Evolutionary conservation across 2,888 invertebrate genomes (phyloP).

Genomic region (Rhingia campestris): DNA sequence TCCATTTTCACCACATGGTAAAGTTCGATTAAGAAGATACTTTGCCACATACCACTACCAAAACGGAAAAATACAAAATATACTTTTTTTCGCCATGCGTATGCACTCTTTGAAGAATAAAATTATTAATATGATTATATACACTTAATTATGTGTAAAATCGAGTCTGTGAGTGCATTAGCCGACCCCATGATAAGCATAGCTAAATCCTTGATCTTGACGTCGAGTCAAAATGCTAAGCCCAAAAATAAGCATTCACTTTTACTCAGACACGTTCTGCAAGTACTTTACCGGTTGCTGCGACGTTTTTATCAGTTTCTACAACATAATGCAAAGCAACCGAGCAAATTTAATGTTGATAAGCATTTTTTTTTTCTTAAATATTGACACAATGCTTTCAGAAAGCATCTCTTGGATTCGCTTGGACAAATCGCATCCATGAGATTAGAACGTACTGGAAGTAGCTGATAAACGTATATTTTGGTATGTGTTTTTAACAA

Average conservation of each 20-base stretch:
- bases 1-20: too few species aligned
- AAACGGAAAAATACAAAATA: too few species aligned
- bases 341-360: constrained; percentile 33
- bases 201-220: constrained; percentile 65
- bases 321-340: constrained; percentile 58
- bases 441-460: constrained; percentile 20
- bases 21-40: too few species aligned
- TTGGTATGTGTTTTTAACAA: not conserved
- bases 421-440: constrained; percentile 26
- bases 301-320: constrained; percentile 48
- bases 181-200: constrained; percentile 63
- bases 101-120: constrained; percentile 66
- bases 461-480: constrained; percentile 8
- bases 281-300: constrained; percentile 12
- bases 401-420: constrained; percentile 6
- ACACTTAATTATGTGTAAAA: constrained; percentile 19
- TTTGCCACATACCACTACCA: too few species aligned
- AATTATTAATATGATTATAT: constrained; percentile 11
- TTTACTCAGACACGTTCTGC: constrained; percentile 42
- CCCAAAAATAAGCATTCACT: constrained; percentile 54
- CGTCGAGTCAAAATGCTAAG: constrained; percentile 56
- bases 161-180: constrained; percentile 60
- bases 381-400: not conserved
- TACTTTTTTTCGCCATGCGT: not conserved
- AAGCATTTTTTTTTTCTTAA: not conserved